Percentiles rank a stretch among this genome's conserved stretches.
Evolutionary conservation across 2,797 vertebrate species (phyloP).

Genomic region (Myotis planiceps): DNA sequence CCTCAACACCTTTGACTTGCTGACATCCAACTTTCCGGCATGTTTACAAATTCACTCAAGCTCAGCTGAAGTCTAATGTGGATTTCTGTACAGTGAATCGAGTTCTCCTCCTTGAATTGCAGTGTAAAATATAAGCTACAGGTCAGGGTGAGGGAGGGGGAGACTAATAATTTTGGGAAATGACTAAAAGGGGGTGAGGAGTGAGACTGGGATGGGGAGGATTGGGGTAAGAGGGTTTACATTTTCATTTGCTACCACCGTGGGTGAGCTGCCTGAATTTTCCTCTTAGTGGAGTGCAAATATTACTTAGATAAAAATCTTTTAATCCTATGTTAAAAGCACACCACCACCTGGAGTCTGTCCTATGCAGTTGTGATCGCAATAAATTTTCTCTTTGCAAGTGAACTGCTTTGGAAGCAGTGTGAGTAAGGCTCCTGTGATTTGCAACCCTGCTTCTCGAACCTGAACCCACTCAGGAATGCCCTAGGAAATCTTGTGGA

Average conservation of each 20-base stretch:
- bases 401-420: not conserved
- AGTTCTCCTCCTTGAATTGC: not conserved
- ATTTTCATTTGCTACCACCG: not conserved
- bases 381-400: not conserved
- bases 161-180: not conserved
- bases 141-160: not conserved
- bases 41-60: not conserved
- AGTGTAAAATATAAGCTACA: not conserved
- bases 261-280: not conserved
- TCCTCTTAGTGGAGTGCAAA: not conserved
- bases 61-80: not conserved
- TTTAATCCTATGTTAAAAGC: not conserved
- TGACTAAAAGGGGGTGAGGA: not conserved
- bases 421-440: not conserved
- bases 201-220: not conserved
- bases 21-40: not conserved
- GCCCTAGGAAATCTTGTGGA: not conserved
- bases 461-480: not conserved
- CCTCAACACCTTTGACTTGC: not conserved
- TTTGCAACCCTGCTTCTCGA: not conserved
- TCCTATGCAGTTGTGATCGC: not conserved
- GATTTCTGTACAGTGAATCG: not conserved
- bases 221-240: not conserved
- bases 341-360: not conserved
- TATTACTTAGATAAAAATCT: not conserved